These are phyloP conservation scores for Meloidogyne floridensis DNA, from an alignment of 1,140 invertebrate species.

Conservation along the genomic window DNA sequence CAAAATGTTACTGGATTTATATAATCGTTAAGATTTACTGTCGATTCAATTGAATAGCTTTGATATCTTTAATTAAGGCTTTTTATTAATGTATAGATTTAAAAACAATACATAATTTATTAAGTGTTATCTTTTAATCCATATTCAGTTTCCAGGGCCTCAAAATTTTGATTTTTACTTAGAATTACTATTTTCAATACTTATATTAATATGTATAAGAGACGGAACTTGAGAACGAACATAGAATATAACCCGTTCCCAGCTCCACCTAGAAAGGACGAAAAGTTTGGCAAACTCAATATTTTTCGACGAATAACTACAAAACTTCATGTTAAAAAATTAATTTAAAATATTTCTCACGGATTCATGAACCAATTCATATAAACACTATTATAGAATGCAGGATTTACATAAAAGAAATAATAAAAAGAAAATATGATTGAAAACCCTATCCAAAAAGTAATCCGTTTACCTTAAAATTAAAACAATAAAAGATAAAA, in stretches of 20 bases:
- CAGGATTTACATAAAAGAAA: constrained; percentile 14
- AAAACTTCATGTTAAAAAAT: background rate
- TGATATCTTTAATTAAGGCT: background rate
- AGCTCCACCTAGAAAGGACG: too few species aligned
- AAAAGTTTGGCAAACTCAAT: too few species aligned
- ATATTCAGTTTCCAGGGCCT: too few species aligned
- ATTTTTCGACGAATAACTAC: too few species aligned
- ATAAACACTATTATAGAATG: background rate
- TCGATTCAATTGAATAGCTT: background rate
- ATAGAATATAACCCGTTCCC: too few species aligned
- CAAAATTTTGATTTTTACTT: too few species aligned
- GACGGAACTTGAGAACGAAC: too few species aligned
- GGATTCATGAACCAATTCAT: constrained; percentile 23
- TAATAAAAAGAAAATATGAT: constrained; percentile 10
- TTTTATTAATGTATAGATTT: too few species aligned
- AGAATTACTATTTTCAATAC: too few species aligned
- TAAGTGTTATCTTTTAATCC: too few species aligned
- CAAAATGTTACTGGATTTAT: constrained; percentile 4
- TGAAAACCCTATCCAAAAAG: constrained; percentile 4
- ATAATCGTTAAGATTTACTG: background rate
- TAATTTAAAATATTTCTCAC: constrained; percentile 14
- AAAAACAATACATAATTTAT: too few species aligned
- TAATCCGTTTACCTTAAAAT: background rate
- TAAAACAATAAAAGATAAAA: background rate
- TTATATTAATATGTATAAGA: too few species aligned